Conservation (phyloP, 2,888 invertebrate species). For the Scotopteryx bipunctaria region DNA sequence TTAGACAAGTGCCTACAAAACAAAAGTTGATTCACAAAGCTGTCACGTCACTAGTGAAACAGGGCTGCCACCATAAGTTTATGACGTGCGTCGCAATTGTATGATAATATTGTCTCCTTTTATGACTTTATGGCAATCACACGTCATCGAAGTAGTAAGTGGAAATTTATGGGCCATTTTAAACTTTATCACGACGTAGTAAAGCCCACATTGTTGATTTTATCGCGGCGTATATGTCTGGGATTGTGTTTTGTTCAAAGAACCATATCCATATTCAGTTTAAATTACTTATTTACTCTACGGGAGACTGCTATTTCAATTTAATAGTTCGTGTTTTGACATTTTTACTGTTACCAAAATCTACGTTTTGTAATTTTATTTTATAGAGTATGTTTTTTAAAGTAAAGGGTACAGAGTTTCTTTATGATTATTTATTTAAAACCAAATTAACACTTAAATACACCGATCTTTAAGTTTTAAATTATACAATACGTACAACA, state of each 20-base stretch:
- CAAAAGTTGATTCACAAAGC: slow-evolving; percentile 9
- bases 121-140: slow-evolving; percentile 64
- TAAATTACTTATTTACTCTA: slow-evolving; percentile 1
- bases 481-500: slow-evolving; percentile 60
- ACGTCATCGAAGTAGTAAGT: slow-evolving; percentile 56
- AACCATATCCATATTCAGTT: slow-evolving; percentile 18
- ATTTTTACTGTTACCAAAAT: too few relatives aligned
- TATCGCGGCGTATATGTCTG: slow-evolving; percentile 20
- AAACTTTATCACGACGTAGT: slow-evolving; percentile 32
- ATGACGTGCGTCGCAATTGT: slow-evolving; percentile 68
- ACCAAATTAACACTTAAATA: slow-evolving; percentile 74
- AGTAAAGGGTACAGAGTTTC: background rate
- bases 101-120: slow-evolving; percentile 76
- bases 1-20: too few relatives aligned
- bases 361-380: too few relatives aligned
- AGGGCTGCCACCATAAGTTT: slow-evolving; percentile 36
- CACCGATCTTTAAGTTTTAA: slow-evolving; percentile 65
- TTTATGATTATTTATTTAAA: slow-evolving; percentile 65
- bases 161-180: slow-evolving; percentile 26
- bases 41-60: slow-evolving; percentile 43
- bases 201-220: slow-evolving; percentile 35
- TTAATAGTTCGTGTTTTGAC: background rate
- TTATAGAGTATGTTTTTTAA: too few relatives aligned
- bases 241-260: slow-evolving; percentile 19
- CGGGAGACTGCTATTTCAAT: background rate